Base-by-base conservation (phyloP, 2,797 vertebrate species). In the Pangasius sanitwongsei region DNA sequence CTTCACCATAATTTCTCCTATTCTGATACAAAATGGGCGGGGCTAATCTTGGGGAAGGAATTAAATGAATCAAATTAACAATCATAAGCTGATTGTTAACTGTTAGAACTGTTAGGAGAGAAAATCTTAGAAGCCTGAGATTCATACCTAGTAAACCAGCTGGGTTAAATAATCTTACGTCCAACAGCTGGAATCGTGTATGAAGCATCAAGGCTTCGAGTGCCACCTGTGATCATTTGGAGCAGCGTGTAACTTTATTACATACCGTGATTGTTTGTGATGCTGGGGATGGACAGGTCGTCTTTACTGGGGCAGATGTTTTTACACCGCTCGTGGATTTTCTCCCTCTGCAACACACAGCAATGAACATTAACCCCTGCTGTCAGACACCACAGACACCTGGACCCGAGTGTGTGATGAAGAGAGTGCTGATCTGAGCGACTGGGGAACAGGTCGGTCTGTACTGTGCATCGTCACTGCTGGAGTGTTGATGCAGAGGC, bases 281-380 rank as follows among this genome's bases (percentile, higher is more conserved):
- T 92, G 91, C 92, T 95, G 92, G 97, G 94, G 88, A 94, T 95
- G 8, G 97, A 94, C 57, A 97, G 97, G 41, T 97, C 96, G 88
- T 98, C 98, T 95, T 99, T 99, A 93, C 95, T 94, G 89, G 97
- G 96, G 95, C 97, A 99, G 95, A 97, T 95, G 78, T 92, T 96
- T 95, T 97, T 99, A 94, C 97, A 98, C 89, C 96, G 97, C 89
- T 98, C 97, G 74, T 98, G 97, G 95, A 97, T 96, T 93, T 96
- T 97, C 94, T 99, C 98, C 94, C 97, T 97, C 98, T 99, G 92
- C 48, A 90, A 93, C 90, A 95, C 6, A 86, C 23, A 85, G 65
- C 44, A 55, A 23, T 18, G 5, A 53, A 4, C 15, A 67, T 8
- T 48, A 83, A 67, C 28, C 50, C 7, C 6, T 61, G 20, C 57